phyloP scores from a whole-genome alignment of 1,140 invertebrate genomes.

The Galleria mellonella region DNA sequence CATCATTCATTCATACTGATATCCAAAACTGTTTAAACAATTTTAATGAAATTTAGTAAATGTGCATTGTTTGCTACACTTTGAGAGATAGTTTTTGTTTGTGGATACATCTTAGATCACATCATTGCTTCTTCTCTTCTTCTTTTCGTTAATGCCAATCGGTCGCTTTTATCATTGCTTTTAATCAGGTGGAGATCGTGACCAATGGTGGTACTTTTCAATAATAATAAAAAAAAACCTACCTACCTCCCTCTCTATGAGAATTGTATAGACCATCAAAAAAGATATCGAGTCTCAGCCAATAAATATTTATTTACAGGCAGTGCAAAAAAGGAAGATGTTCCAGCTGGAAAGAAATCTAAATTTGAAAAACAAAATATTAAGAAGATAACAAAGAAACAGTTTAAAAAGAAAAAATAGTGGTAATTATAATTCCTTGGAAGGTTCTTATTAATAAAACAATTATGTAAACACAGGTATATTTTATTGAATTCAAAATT shows the following conservation, averaged over 20 bases:
- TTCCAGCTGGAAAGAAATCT: conserved; percentile 27
- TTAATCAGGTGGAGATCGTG: no score
- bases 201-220: no score
- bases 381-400: conserved; percentile 34
- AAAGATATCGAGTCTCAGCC: no score
- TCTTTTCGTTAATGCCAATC: no score
- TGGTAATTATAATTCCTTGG: conserved; percentile 2
- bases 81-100: background rate
- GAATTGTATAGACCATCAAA: no score
- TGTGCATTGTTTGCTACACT: background rate
- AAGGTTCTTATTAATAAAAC: conserved; percentile 11
- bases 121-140: no score
- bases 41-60: background rate
- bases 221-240: no score
- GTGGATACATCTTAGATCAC: no score
- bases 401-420: conserved; percentile 52
- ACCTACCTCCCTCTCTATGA: no score
- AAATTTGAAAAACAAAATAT: conserved; percentile 50
- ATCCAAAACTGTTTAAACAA: background rate
- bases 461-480: conserved; percentile 12
- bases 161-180: no score
- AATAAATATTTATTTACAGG: conserved; percentile 20
- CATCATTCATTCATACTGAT: background rate
- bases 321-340: background rate
- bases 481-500: conserved; percentile 17